A percentile compares a stretch with the other conserved stretches of the same genome.
phyloP scores from a whole-genome alignment of 37 sponge, comb jelly and placozoan genomes.

The Amphimedon queenslandica region DNA sequence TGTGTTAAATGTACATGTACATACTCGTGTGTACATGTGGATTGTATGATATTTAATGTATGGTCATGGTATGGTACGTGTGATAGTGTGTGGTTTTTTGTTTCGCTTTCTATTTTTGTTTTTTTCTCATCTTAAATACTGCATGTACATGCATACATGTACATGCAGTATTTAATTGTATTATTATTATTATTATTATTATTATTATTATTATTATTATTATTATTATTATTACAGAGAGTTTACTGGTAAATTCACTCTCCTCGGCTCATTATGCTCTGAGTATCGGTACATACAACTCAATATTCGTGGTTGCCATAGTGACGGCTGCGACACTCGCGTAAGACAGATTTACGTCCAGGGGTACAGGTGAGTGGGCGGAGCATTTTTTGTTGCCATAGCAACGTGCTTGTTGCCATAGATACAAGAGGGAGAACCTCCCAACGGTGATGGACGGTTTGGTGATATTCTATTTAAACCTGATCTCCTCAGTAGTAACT shows the following conservation, averaged over 20 bases:
- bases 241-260: conserved; percentile 24
- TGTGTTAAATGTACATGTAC: too few species aligned
- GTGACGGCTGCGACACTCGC: conserved; percentile 81
- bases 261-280: conserved; percentile 24
- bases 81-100: too few species aligned
- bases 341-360: conserved; percentile 64
- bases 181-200: too few species aligned
- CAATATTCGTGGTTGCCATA: conserved; percentile 73
- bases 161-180: too few species aligned
- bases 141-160: too few species aligned
- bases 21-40: too few species aligned
- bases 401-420: neutral
- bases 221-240: conserved; percentile 1
- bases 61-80: too few species aligned
- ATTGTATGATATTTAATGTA: too few species aligned
- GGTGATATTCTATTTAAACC: conserved; percentile 57
- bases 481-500: conserved; percentile 57
- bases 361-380: conserved; percentile 61
- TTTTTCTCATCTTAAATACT: too few species aligned
- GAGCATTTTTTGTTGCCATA: neutral
- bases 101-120: too few species aligned
- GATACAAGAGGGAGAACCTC: neutral
- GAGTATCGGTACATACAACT: conserved; percentile 61
- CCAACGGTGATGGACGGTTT: conserved; percentile 56
- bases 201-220: neutral